Conservation (phyloP, 2,797 vertebrate genomes). For the Premnoplex brunnescens region DNA sequence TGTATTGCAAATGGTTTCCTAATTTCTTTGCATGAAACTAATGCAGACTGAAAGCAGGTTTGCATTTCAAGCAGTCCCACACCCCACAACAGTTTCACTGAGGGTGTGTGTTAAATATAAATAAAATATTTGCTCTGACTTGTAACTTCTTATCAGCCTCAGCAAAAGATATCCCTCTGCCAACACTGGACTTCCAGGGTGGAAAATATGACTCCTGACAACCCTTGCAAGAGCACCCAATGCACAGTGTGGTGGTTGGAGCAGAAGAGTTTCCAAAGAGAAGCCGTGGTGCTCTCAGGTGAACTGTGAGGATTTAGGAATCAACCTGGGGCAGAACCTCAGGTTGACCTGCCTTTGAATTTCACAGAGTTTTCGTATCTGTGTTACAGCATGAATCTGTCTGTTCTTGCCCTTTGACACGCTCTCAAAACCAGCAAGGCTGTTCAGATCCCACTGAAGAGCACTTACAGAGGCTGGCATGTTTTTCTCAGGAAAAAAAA, state of each 20-base stretch:
- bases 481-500: neutral
- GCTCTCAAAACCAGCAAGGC: neutral
- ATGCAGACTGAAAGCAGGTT: neutral
- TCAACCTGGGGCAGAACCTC: neutral
- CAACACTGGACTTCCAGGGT: rapidly evolving
- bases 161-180: neutral
- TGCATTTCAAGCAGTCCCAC: neutral
- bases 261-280: neutral
- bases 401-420: neutral
- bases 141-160: neutral
- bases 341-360: neutral
- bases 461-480: neutral
- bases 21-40: neutral
- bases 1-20: neutral
- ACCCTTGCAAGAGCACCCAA: neutral
- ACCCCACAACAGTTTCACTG: neutral
- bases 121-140: neutral
- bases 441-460: neutral
- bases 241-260: rapidly evolving
- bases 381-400: neutral
- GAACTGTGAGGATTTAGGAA: neutral
- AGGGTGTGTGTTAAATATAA: neutral
- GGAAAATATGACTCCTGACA: neutral
- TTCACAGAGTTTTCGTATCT: neutral
- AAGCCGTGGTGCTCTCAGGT: neutral